A percentile compares a stretch with the other conserved stretches of the same genome.
phyloP scores from a whole-genome alignment of 1,140 invertebrate species.

The Trachymyrmex cornetzi region DNA sequence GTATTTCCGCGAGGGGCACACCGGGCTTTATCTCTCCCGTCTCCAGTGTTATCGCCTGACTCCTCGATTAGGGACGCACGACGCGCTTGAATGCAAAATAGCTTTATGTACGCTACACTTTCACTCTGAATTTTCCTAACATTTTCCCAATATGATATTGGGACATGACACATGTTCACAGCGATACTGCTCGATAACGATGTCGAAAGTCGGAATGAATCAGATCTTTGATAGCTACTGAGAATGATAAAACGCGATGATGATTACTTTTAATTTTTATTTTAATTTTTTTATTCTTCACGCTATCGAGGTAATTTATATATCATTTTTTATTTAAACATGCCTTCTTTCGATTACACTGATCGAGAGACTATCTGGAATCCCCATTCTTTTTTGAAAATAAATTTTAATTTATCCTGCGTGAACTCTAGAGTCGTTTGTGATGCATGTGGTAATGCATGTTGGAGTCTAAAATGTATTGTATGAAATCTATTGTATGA shows the following conservation, averaged over 20 bases:
- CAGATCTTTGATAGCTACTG: neutral
- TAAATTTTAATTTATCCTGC: neutral
- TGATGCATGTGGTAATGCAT: neutral
- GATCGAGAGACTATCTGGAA: neutral
- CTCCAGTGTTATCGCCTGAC: neutral
- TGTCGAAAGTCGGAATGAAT: conserved; percentile 11
- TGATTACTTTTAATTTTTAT: neutral
- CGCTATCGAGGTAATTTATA: neutral
- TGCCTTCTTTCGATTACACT: neutral
- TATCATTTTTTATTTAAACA: neutral
- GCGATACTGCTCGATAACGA: neutral
- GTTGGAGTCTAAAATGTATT: neutral
- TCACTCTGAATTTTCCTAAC: neutral
- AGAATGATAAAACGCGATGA: neutral
- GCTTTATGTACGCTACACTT: neutral
- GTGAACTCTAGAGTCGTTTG: neutral
- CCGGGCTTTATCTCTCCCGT: conserved; percentile 7
- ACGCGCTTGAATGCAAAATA: neutral
- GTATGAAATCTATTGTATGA: neutral
- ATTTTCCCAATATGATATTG: neutral
- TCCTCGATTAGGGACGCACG: neutral
- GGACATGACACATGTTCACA: too few species aligned
- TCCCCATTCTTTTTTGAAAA: neutral
- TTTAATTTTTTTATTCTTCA: neutral
- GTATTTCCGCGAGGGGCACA: neutral